Evolutionary conservation across 2,888 invertebrate species (phyloP).

Genomic region (Nezara viridula): DNA sequence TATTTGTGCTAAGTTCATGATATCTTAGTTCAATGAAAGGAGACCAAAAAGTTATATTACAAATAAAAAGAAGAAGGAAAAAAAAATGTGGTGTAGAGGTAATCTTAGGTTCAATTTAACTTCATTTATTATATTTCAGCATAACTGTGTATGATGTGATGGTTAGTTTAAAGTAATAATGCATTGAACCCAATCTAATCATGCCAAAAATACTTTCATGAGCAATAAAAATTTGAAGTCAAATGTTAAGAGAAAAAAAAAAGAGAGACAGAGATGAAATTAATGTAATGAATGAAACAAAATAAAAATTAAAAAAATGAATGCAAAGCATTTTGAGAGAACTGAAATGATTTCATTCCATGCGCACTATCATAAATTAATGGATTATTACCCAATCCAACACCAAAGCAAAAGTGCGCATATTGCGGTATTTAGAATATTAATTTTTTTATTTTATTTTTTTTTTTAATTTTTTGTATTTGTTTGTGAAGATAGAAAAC

Average conservation of each 20-base stretch:
- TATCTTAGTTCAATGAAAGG: neutral
- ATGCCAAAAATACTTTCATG: slow-evolving; percentile 37
- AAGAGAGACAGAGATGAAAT: neutral
- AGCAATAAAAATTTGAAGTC: slow-evolving; percentile 37
- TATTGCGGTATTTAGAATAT: slow-evolving; percentile 39
- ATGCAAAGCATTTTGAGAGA: slow-evolving; percentile 30
- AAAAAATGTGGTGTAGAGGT: neutral
- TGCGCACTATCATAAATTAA: slow-evolving; percentile 49
- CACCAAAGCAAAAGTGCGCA: slow-evolving; percentile 63
- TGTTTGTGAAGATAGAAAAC: slow-evolving; percentile 61
- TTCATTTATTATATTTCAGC: too few relatives aligned
- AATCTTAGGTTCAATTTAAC: neutral
- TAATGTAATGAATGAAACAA: slow-evolving; percentile 9
- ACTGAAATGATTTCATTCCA: slow-evolving; percentile 32
- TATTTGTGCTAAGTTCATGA: neutral
- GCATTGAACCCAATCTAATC: slow-evolving; percentile 51
- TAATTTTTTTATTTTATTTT: slow-evolving; percentile 37
- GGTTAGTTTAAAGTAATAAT: slow-evolving; percentile 50
- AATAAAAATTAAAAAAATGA: neutral
- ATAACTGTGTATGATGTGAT: neutral
- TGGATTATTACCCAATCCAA: slow-evolving; percentile 64
- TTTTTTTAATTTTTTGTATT: slow-evolving; percentile 50
- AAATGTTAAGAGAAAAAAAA: slow-evolving; percentile 58
- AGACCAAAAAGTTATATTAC: neutral
- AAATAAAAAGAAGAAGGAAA: neutral